These are phyloP conservation scores for Tenrec ecaudatus DNA, from an alignment of 2,113 vertebrate species.

Conservation along the genomic window DNA sequence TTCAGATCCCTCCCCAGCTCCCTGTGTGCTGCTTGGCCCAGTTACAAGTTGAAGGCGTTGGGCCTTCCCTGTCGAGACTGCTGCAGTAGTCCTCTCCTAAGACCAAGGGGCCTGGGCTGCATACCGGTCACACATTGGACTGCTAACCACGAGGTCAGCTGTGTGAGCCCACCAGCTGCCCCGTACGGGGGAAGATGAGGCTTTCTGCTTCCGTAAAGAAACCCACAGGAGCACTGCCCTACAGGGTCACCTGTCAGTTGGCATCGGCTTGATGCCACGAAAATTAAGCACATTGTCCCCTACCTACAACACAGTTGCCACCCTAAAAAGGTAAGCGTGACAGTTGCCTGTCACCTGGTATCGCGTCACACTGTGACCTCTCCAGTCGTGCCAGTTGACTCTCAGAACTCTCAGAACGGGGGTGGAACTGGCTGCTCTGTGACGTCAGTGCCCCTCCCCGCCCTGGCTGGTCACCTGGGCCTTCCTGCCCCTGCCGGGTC, in stretches of 20 bases:
- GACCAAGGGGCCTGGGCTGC: too few species aligned
- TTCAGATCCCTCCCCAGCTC: not conserved
- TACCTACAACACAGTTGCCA: not conserved
- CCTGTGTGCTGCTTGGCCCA: conserved; percentile 15
- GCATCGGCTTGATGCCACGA: too few species aligned
- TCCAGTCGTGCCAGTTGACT: not conserved
- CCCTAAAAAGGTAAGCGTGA: not conserved
- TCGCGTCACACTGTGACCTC: not conserved
- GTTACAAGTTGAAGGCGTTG: conserved; percentile 32
- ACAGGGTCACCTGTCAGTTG: too few species aligned
- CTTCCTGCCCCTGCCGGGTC: not conserved
- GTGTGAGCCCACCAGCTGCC: too few species aligned
- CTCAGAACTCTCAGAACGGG: conserved; percentile 20
- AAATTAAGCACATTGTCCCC: not conserved
- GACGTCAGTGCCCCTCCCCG: not conserved
- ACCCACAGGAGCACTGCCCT: too few species aligned
- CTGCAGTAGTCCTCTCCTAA: not conserved
- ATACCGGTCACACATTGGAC: too few species aligned
- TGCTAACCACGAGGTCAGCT: too few species aligned
- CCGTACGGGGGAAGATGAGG: too few species aligned
- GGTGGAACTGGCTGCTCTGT: not conserved
- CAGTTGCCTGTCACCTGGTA: not conserved
- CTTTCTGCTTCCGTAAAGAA: too few species aligned
- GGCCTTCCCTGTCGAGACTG: not conserved
- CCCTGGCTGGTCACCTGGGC: not conserved